Evolutionary conservation across 64 coral and sea anemone species (phyloP).

Genomic region (Montipora efflorescens): DNA sequence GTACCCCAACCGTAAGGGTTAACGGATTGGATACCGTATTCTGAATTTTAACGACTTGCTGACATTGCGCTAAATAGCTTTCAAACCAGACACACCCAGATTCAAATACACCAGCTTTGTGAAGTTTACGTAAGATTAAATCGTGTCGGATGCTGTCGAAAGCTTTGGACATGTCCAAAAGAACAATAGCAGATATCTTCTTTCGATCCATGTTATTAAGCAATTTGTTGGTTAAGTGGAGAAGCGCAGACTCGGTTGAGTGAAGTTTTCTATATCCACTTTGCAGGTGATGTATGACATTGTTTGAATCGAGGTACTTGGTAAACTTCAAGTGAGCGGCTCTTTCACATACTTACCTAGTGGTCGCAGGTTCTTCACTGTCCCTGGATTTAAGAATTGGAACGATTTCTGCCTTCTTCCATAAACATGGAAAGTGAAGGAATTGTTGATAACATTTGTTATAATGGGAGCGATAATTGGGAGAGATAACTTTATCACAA

Average conservation of each 20-base stretch:
- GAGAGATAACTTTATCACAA: constrained; percentile 44
- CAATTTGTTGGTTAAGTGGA: background rate
- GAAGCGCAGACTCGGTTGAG: no score
- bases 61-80: constrained; percentile 32
- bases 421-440: constrained; percentile 41
- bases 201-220: constrained; percentile 26
- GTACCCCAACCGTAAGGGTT: constrained; percentile 1
- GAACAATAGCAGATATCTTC: constrained; percentile 30
- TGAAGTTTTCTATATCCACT: background rate
- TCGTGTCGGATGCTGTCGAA: constrained; percentile 46
- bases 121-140: constrained; percentile 22
- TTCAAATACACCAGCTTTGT: constrained; percentile 21
- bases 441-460: constrained; percentile 54
- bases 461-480: constrained; percentile 56
- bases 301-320: background rate
- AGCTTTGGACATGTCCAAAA: constrained; percentile 42
- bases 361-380: constrained; percentile 16
- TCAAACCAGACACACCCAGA: constrained; percentile 15
- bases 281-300: background rate
- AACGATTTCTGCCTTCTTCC: constrained; percentile 48
- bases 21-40: no score
- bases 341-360: no score
- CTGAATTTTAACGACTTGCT: no score
- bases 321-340: no score
- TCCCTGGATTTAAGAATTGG: constrained; percentile 27